Percentiles rank a stretch among this genome's conserved stretches.
These are phyloP conservation scores for Macroglossus sobrinus DNA, from an alignment of 2,113 vertebrate genomes.

Conservation along the genomic window DNA sequence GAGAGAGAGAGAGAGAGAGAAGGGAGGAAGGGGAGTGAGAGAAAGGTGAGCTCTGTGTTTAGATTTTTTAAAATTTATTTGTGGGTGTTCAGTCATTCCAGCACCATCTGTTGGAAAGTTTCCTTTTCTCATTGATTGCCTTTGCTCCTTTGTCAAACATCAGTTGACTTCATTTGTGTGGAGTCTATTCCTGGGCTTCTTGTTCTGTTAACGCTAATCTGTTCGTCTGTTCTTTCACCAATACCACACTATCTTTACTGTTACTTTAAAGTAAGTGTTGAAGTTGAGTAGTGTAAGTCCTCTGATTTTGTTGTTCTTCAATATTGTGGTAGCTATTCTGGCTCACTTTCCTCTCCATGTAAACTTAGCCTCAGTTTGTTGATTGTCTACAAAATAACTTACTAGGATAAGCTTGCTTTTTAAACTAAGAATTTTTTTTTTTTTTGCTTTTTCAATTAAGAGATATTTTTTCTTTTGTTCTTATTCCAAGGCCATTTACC, in stretches of 20 bases:
- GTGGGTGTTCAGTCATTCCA: background rate
- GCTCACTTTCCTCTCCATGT: background rate
- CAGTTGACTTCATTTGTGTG: background rate
- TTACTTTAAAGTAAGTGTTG: background rate
- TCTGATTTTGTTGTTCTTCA: background rate
- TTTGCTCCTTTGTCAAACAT: constrained; percentile 25
- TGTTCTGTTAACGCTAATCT: background rate
- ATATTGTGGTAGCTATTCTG: background rate
- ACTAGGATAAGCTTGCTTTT: background rate
- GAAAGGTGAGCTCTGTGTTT: background rate
- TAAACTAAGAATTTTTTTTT: background rate
- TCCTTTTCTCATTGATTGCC: background rate
- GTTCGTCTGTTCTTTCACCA: background rate
- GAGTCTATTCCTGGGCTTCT: background rate
- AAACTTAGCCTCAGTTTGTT: background rate
- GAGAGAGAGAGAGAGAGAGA: background rate
- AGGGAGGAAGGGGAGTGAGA: no score
- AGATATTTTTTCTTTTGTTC: background rate
- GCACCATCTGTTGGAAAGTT: background rate
- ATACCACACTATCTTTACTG: background rate
- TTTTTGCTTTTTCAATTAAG: background rate
- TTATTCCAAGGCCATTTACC: background rate
- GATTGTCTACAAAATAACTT: background rate
- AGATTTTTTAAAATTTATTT: background rate
- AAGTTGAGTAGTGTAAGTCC: background rate